Evolutionary conservation across 2,888 invertebrate species (phyloP).

Genomic region (Aphidoletes aphidimyza): DNA sequence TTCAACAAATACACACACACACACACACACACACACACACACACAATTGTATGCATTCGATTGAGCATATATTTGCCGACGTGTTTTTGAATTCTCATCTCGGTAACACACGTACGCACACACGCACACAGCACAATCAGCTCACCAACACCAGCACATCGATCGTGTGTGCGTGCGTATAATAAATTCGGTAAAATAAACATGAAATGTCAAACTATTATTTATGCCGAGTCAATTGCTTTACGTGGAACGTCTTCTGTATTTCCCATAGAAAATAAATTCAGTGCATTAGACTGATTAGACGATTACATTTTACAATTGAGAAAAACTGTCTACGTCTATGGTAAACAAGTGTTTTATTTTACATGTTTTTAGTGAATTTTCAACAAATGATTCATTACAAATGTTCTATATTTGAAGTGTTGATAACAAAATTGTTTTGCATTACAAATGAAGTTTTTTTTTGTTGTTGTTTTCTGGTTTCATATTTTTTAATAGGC

Average conservation of each 20-base stretch:
- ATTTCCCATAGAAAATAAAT: neutral
- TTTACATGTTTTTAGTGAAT: neutral
- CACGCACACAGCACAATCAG: too few species aligned
- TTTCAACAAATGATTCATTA: too few species aligned
- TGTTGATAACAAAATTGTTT: too few species aligned
- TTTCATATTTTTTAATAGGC: slow-evolving; percentile 8
- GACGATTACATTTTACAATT: neutral
- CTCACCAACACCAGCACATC: too few species aligned
- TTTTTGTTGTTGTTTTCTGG: neutral
- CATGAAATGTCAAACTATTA: slow-evolving; percentile 9
- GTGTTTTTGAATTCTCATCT: too few species aligned
- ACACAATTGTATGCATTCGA: too few species aligned
- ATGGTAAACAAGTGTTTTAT: neutral
- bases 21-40: neutral
- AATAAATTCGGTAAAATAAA: slow-evolving; percentile 24
- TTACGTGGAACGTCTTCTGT: neutral
- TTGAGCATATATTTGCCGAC: too few species aligned
- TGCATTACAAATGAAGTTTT: neutral
- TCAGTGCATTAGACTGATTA: neutral
- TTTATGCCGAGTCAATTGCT: neutral
- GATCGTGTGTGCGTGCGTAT: too few species aligned
- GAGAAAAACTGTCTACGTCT: neutral
- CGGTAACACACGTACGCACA: too few species aligned
- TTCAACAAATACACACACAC: neutral
- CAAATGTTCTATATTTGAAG: too few species aligned